Base-by-base conservation (phyloP, 2,797 vertebrate species). In the Oreonectes daqikongensis region DNA sequence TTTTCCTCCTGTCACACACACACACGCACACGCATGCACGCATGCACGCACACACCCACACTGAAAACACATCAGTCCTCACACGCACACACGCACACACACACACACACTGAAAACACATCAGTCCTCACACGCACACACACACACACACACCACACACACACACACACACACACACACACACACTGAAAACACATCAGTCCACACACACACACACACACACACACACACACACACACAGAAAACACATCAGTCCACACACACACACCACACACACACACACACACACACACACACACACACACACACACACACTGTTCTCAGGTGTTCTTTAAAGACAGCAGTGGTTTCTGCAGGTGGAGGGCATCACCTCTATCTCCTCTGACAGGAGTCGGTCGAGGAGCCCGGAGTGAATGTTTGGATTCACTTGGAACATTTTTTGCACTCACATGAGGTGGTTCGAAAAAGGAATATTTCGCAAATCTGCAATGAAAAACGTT, bases 41-140 rank as follows among this genome's bases (percentile, higher is more conserved):
- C 20, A 60, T 69, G 57, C 71, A 55, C 40, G 61, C 72, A 75
- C 59, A 55, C n/a, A 11, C 9, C 9, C 40, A 82, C 63, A 75
- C 59, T 72, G 77, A 64, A 84, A 79, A 78, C 61, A 66, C 82
- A 81, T 84, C 57, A 75, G 59, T 72, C 67, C 32, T 9, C 42
- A 55, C n/a, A 38, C 40, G 12, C 40, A 82, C 63, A 75, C 63
- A 78, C 55, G 61, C 82, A 79, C 81, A 38, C 40, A 42, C 40
- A 82, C 63, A 75, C 63, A 78, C 55, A 65, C 82, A 79, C 81
- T 52, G 73, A 64, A 84, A 79, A 78, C 61, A 66, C 82, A 81
- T 84, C 57, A 75, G 59, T 72, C 67, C 32, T 9, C 42, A 55
- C n/a, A n/a, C n/a, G n/a, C n/a, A n/a, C 67, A 72, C 77, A 68